Conservation (phyloP, 2,888 invertebrate genomes). For the Reticulitermes lucifugus region DNA sequence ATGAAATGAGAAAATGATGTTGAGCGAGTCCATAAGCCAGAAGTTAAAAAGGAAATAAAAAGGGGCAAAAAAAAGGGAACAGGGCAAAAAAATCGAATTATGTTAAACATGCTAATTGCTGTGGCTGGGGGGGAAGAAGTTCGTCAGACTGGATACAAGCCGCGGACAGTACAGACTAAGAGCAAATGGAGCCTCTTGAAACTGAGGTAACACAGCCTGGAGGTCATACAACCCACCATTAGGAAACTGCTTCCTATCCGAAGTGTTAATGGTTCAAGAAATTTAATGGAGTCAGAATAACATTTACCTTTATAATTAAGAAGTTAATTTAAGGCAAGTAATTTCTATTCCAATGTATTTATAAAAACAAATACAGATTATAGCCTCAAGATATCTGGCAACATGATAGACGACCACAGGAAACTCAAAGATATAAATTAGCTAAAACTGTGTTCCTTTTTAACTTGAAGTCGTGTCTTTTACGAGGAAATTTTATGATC, state of each 20-base stretch:
- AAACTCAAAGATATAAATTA: conserved; percentile 2
- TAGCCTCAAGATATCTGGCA: background rate
- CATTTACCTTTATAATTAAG: conserved; percentile 29
- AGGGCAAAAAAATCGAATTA: conserved; percentile 16
- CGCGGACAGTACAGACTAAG: background rate
- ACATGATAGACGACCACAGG: background rate
- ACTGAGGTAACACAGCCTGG: background rate
- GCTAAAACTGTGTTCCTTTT: background rate
- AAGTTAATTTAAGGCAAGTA: conserved; percentile 14
- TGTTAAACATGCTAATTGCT: conserved; percentile 28
- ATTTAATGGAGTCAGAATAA: conserved; percentile 15
- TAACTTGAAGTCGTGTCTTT: no score
- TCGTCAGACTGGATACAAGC: background rate
- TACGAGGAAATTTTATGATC: background rate
- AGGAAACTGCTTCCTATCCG: background rate
- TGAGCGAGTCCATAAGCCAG: background rate
- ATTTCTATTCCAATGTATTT: conserved; percentile 3
- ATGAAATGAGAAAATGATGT: background rate
- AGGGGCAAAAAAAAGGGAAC: background rate
- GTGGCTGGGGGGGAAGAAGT: background rate
- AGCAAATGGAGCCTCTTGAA: background rate
- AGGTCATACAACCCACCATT: background rate
- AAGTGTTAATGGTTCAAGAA: conserved; percentile 34
- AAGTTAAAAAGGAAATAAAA: background rate
- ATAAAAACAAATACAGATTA: conserved; percentile 6